Evolutionary conservation across 2,113 vertebrate genomes (phyloP).

Genomic region (Catharus fuscescens): DNA sequence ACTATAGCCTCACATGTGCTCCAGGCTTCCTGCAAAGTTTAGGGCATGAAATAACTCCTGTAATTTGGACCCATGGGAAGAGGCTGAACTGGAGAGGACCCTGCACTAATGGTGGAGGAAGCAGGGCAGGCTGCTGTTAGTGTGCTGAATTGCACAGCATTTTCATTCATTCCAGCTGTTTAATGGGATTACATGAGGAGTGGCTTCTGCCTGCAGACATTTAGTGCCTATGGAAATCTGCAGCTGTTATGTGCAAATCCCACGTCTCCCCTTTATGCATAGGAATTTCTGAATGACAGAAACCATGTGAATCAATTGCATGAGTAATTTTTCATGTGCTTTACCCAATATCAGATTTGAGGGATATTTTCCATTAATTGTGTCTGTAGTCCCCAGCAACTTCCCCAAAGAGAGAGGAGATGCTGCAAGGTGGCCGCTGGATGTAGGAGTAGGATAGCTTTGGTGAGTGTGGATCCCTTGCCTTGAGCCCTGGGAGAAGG

Average conservation of each 20-base stretch:
- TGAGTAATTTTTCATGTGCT: constrained; percentile 4
- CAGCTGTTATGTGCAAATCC: constrained; percentile 56
- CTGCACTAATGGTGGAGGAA: neutral
- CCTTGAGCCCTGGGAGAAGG: neutral
- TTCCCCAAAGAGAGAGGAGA: neutral
- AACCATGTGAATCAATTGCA: constrained; percentile 31
- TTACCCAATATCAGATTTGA: neutral
- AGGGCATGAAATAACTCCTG: neutral
- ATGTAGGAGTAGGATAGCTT: neutral
- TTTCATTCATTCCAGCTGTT: constrained; percentile 54
- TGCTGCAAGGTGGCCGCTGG: neutral
- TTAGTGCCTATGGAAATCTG: constrained; percentile 26
- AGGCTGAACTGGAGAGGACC: constrained; percentile 2
- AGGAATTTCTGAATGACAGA: neutral
- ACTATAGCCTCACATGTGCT: neutral
- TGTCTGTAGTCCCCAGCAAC: neutral
- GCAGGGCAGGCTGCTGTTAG: constrained; percentile 9
- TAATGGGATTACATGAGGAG: constrained; percentile 22
- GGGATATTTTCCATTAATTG: neutral
- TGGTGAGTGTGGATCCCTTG: neutral
- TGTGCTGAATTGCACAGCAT: neutral
- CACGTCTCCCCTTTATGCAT: neutral
- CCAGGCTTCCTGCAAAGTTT: neutral
- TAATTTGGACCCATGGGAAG: constrained; percentile 9
- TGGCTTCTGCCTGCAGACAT: constrained; percentile 31